Evolutionary conservation across 2,113 vertebrate genomes (phyloP).

Genomic region (Siniperca knerii): DNA sequence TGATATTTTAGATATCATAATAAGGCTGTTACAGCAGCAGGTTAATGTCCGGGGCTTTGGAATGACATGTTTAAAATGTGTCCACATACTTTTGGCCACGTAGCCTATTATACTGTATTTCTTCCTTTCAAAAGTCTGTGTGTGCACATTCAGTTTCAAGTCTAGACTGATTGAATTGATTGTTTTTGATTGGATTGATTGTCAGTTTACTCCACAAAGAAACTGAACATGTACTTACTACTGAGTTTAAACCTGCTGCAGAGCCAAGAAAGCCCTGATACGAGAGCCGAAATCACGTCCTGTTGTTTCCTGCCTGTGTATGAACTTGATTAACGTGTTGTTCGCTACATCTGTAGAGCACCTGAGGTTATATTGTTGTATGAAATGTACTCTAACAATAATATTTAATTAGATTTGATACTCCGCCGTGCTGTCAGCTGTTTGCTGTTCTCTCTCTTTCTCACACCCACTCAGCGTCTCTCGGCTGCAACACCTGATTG

Average conservation of each 20-base stretch:
- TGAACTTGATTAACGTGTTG: neutral
- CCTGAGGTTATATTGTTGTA: neutral
- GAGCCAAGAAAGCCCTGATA: neutral
- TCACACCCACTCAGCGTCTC: neutral
- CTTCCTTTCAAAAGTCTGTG: neutral
- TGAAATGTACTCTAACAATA: constrained; percentile 25
- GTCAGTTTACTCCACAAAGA: neutral
- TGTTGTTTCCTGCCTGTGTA: neutral
- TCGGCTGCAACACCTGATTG: constrained; percentile 29
- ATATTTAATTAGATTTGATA: constrained; percentile 21
- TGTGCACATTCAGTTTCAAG: neutral
- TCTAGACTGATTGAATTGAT: neutral
- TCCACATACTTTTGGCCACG: neutral
- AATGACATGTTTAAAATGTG: neutral
- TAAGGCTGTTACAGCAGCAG: neutral
- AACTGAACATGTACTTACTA: neutral
- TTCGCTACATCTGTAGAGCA: neutral
- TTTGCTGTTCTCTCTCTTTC: neutral
- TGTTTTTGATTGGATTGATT: neutral
- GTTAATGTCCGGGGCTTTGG: neutral
- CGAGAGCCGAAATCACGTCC: neutral
- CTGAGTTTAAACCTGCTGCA: neutral
- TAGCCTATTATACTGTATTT: neutral
- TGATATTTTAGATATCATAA: no score
- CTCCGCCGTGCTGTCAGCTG: constrained; percentile 7